Percentiles rank a stretch among this genome's conserved stretches.
These are phyloP conservation scores for Lasiommata megera DNA, from an alignment of 2,888 invertebrate species.

Conservation along the genomic window DNA sequence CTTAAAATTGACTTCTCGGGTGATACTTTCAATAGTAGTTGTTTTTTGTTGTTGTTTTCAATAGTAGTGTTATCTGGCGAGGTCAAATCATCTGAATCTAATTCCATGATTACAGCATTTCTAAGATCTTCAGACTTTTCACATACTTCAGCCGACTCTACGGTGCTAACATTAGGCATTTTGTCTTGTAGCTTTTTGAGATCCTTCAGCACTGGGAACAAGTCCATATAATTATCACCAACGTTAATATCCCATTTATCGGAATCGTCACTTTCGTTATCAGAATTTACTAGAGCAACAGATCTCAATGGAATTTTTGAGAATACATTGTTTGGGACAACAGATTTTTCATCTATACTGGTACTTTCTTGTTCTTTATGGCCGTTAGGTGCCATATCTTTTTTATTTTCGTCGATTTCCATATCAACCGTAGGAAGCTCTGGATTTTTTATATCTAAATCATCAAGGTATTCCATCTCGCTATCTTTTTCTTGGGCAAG, in stretches of 20 bases:
- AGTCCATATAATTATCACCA: conserved; percentile 37
- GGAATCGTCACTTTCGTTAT: conserved; percentile 40
- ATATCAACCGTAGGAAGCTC: conserved; percentile 16
- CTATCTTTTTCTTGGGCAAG: conserved; percentile 56
- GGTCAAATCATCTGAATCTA: conserved; percentile 49
- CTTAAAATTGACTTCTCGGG: conserved; percentile 13
- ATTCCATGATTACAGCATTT: conserved; percentile 24
- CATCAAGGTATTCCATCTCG: conserved; percentile 50
- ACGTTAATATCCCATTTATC: conserved; percentile 52
- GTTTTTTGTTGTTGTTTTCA: neutral
- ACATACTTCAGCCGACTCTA: neutral
- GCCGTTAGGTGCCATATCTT: conserved; percentile 8
- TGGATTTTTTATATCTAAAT: conserved; percentile 16
- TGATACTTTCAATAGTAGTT: neutral
- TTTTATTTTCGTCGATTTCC: conserved; percentile 36
- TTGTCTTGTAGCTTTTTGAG: conserved; percentile 9
- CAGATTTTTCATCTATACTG: neutral
- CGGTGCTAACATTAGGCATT: neutral
- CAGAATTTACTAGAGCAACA: conserved; percentile 50
- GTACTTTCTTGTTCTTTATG: neutral
- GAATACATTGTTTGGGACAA: conserved; percentile 25
- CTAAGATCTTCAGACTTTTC: neutral
- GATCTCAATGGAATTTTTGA: conserved; percentile 48
- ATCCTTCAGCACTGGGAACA: conserved; percentile 4
- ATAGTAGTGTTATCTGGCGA: conserved; percentile 32